phyloP scores from a whole-genome alignment of 2,113 vertebrate genomes.

The Heteronetta atricapilla region DNA sequence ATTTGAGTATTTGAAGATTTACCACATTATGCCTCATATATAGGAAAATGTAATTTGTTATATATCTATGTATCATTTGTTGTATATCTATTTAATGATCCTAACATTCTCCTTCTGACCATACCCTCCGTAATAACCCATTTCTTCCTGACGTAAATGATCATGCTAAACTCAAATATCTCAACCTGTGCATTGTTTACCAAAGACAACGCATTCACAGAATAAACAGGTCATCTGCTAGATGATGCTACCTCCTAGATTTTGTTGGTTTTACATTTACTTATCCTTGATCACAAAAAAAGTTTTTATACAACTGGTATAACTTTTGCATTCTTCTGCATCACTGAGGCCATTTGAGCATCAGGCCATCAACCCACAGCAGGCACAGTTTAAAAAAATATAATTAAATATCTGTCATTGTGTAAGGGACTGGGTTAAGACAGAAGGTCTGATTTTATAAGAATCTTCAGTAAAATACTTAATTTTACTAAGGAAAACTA shows the following conservation, averaged over 20 bases:
- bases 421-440: constrained; percentile 7
- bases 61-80: background rate
- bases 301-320: constrained; percentile 66
- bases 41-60: background rate
- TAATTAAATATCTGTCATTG: constrained; percentile 31
- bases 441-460: background rate
- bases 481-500: background rate
- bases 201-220: background rate
- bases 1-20: background rate
- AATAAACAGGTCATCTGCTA: background rate
- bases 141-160: background rate
- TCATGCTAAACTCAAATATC: background rate
- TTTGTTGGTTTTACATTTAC: background rate
- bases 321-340: constrained; percentile 72
- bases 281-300: background rate
- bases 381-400: constrained; percentile 16
- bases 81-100: background rate
- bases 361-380: constrained; percentile 66
- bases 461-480: background rate
- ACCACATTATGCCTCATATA: background rate
- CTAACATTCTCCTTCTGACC: background rate
- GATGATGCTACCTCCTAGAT: background rate
- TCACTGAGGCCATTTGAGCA: constrained; percentile 63
- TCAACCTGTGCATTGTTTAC: background rate
- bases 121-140: background rate